These are phyloP conservation scores for Sycobia sp. DNA, from an alignment of 1,140 invertebrate genomes.

Conservation along the genomic window DNA sequence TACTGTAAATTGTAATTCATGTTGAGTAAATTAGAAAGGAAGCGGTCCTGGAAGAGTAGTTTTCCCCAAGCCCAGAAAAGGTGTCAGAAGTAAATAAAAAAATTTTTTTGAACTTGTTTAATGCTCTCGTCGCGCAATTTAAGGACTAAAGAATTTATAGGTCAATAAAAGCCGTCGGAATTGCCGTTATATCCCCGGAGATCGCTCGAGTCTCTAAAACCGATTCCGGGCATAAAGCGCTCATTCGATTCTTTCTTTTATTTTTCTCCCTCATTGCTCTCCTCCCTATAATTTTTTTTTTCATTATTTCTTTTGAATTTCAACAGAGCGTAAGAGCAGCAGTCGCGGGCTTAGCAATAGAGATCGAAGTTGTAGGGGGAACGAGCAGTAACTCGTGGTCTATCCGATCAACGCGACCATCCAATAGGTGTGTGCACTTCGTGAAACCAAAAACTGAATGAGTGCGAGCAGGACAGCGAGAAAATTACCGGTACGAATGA, in stretches of 20 bases:
- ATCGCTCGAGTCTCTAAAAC: constrained; percentile 25
- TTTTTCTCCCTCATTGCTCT: not conserved
- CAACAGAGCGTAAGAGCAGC: constrained; percentile 9
- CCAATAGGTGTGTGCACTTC: constrained; percentile 51
- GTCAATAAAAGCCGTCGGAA: constrained; percentile 31
- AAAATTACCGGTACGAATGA: constrained; percentile 41
- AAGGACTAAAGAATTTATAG: constrained; percentile 33
- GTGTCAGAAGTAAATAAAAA: constrained; percentile 19
- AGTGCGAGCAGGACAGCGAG: constrained; percentile 37
- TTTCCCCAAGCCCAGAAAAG: not conserved
- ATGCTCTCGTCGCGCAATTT: constrained; percentile 18
- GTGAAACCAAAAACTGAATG: constrained; percentile 37
- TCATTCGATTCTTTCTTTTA: not conserved
- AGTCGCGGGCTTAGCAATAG: not conserved
- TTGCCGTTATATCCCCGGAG: constrained; percentile 27
- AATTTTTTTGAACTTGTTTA: constrained; percentile 27
- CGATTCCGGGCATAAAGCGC: constrained; percentile 18
- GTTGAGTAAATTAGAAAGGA: too few species aligned
- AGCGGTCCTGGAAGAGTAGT: constrained; percentile 5
- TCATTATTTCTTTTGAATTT: too few species aligned
- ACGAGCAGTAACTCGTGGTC: constrained; percentile 39
- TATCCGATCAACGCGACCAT: constrained; percentile 45
- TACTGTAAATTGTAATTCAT: constrained; percentile 7
- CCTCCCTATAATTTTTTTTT: too few species aligned
- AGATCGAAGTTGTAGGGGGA: constrained; percentile 7